Evolutionary conservation across 2,888 invertebrate genomes (phyloP), one percentile per base, ranked within the genome.

Genomic region (Plagodis pulveraria): DNA sequence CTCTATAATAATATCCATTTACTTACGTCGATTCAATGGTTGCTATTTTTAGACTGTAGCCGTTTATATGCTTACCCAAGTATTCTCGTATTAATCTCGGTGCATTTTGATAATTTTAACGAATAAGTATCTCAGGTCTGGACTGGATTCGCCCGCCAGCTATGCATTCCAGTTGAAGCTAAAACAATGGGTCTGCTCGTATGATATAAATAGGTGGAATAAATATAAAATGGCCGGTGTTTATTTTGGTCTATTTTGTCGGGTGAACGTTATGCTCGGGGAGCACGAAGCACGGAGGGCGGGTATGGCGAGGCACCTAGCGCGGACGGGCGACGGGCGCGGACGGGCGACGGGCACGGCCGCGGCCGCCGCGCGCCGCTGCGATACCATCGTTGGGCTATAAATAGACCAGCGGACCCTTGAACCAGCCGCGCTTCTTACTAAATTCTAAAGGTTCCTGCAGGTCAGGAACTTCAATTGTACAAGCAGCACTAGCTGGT

Each of bases 401-500:
- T 90, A 91, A 92, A 92, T 92, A 92, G 91, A 84, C 78, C 74
- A 74, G 80, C 85, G 79, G 88, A 91, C 89, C 89, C 91, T 91
- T 90, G 90, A 91, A 90, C 91, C 87, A 88, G 82, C 86, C 84
- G 80, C 83, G 83, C 80, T 79, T 87, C 54, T 33, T 22, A 46
- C 61, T 50, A 8, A 43, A 56, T 38, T 33, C 46, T 53, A 40
- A 40, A 47, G 10, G 41, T 48, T 11, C 35, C 51, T 52, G 33
- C 49, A 38, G 48, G 34, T 34, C 36, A 44, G 40, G 43, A 48
- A 44, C 51, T 44, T 38, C 9, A 22, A 22, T 22, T 22, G 22
- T 2, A 22, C 22, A 22, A 22, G 22, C 4, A 22, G 22, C 22
- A 22, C 22, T 22, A 22, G 22, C 22, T 22, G 22, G 22, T 22